Percentiles rank a stretch among this genome's conserved stretches.
These are phyloP conservation scores for Lathronympha strigana DNA, from an alignment of 2,888 invertebrate species.

Conservation along the genomic window DNA sequence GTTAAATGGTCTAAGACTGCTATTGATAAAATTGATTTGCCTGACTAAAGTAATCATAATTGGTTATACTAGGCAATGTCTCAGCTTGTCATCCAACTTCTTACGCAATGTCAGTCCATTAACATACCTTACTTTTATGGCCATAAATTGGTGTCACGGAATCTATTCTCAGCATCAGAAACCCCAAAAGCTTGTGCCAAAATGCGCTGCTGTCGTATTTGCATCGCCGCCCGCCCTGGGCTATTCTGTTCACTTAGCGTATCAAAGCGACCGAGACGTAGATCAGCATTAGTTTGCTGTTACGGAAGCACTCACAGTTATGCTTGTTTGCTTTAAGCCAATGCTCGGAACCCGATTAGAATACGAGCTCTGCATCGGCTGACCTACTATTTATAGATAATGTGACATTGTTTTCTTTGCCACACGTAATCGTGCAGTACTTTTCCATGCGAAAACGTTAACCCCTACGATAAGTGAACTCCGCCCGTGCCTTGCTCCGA, in stretches of 20 bases:
- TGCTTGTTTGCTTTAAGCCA: neutral
- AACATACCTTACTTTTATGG: conserved; percentile 38
- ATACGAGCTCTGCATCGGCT: conserved; percentile 52
- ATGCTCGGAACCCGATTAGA: neutral
- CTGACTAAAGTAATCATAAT: neutral
- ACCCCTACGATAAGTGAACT: conserved; percentile 68
- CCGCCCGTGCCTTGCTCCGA: conserved; percentile 45
- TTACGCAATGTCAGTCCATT: conserved; percentile 20
- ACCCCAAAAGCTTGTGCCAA: conserved; percentile 66
- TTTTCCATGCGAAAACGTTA: conserved; percentile 80
- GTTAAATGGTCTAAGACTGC: no score
- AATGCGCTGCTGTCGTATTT: conserved; percentile 52
- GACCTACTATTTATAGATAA: conserved; percentile 73
- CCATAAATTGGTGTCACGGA: conserved; percentile 58
- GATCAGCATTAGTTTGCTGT: neutral
- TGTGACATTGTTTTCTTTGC: conserved; percentile 75
- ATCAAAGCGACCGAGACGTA: neutral
- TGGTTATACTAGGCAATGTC: neutral
- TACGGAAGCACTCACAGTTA: neutral
- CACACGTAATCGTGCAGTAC: conserved; percentile 66
- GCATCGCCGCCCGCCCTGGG: conserved; percentile 52
- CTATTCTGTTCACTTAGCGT: neutral
- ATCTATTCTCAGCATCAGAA: conserved; percentile 63
- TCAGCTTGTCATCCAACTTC: conserved; percentile 13
- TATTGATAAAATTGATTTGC: no score